Base-by-base conservation (phyloP, 2,888 invertebrate species). In the Cataglyphis albicans region DNA sequence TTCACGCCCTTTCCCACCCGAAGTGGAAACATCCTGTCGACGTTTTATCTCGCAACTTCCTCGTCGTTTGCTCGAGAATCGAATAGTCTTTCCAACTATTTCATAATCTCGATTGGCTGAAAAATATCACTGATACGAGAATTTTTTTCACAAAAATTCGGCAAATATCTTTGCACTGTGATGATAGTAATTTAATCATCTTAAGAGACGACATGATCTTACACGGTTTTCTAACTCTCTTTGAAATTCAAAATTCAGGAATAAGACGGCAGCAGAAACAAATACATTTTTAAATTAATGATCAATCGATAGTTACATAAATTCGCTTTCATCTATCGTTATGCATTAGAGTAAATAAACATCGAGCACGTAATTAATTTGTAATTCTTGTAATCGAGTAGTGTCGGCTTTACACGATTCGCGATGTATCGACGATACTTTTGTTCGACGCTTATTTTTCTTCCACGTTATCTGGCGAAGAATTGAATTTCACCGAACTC, bases 1-100 rank as follows among this genome's bases (percentile, higher is more conserved):
- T 86, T 82, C 76, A 48, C 76, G 68, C 78, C 59, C 59, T 70
- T 80, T 80, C 78, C 25, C 72, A 59, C 44, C 59, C 59, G 25
- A 81, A 76, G 81, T 81, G 81, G 70, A 29, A 59, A 70, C 72
- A 80, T 80, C 78, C 78, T 70, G 78, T 55, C 44, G 68, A 25
- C 59, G 59, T 78, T 80, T 78, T 59, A 78, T 70, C 55, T 59
- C 25, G 57, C 32, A 35, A 44, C 70, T 59, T 55, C 21, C 41
- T 9, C 21, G 41, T 44, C 41, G 21, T 41, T 25, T 12, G 29
- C 32, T 48, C 67, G 32, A 10, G 57, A 57, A 44, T 21, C 67
- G 41, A 41, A 3, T 41, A 35, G 7, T 25, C 12, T 15, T 35
- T 0, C 7, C 12, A 35, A 52, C 18, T n/a, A 35, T 12, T 52